phyloP scores from a whole-genome alignment of 2,113 vertebrate species.

The Etheostoma spectabile region DNA sequence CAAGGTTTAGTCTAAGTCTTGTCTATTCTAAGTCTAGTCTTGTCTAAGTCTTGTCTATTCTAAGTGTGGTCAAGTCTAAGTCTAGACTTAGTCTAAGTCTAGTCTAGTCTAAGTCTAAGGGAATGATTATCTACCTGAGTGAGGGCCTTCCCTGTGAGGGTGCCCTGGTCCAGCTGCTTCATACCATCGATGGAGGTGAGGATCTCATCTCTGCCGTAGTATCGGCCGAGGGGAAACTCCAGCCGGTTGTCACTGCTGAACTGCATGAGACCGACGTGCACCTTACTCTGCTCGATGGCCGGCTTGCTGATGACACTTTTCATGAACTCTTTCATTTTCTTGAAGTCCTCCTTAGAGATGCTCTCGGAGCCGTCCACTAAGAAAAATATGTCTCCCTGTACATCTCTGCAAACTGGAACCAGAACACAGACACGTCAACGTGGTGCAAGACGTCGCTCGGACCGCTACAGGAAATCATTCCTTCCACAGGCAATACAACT shows the following conservation, averaged over 20 bases:
- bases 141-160: conserved; percentile 79
- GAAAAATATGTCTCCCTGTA: conserved; percentile 84
- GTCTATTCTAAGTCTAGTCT: too few species aligned
- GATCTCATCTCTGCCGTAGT: conserved; percentile 57
- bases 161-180: conserved; percentile 63
- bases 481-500: too few species aligned
- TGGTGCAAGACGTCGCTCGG: too few species aligned
- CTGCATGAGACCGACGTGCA: conserved; percentile 85
- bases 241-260: conserved; percentile 70
- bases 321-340: conserved; percentile 83
- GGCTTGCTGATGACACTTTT: conserved; percentile 75
- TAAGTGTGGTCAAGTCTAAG: too few species aligned
- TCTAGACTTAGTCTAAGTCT: too few species aligned
- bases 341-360: conserved; percentile 69
- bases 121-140: background rate
- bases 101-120: too few species aligned
- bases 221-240: conserved; percentile 77
- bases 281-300: conserved; percentile 57
- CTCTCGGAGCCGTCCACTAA: conserved; percentile 84
- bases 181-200: conserved; percentile 63
- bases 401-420: conserved; percentile 80
- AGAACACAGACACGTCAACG: background rate
- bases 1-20: too few species aligned
- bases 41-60: too few species aligned
- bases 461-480: too few species aligned